Base-by-base conservation (phyloP, 2,113 vertebrate species). In the Spea multiplicata region DNA sequence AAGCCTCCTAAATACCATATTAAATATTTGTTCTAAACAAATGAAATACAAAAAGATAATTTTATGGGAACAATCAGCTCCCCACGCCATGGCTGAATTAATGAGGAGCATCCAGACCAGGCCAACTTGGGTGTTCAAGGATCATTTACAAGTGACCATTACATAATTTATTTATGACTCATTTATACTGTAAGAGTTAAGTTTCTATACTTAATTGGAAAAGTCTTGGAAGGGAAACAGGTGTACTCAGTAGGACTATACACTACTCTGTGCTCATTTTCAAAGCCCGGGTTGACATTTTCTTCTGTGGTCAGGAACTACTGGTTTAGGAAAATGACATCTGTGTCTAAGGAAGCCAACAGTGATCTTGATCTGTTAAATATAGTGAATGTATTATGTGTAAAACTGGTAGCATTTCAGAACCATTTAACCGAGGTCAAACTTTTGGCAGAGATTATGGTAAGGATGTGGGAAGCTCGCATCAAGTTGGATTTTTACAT, bases 381-480 rank as follows among this genome's bases (percentile, higher is more conserved):
- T 80, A 67, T 80, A 80, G 78, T 74, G 66, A 80, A 80, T 80
- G 46, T 70, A 79, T 66, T 79, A 79, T 59, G 50, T 74, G 71
- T 74, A 74, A 74, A 73, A 66, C 62, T 66, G 46, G 77, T 67
- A 80, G 78, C 71, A 16, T 68, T 61, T 14, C 30, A 57, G 53
- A 14, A 77, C 70, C 16, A 52, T 48, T 50, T 67, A 73, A 45
- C 64, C 61, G 44, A 66, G 48, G 74, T 45, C 62, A 8, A 48
- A 45, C 14, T 50, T 30, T 74, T 80, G 78, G 71, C 71, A 80
- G n/a, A 57, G 17, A 14, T 48, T 67, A 68, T 80, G 73, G 78
- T 80, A 74, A 80, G 52, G 52, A 61, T 30, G 59, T 16, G 6
- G 16, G 45, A 48, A 70, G 50, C 66, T 57, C 44, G 46, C 68